Evolutionary conservation across 2,113 vertebrate genomes (phyloP), one percentile per base, ranked within the genome.

Genomic region (Peromyscus leucopus): DNA sequence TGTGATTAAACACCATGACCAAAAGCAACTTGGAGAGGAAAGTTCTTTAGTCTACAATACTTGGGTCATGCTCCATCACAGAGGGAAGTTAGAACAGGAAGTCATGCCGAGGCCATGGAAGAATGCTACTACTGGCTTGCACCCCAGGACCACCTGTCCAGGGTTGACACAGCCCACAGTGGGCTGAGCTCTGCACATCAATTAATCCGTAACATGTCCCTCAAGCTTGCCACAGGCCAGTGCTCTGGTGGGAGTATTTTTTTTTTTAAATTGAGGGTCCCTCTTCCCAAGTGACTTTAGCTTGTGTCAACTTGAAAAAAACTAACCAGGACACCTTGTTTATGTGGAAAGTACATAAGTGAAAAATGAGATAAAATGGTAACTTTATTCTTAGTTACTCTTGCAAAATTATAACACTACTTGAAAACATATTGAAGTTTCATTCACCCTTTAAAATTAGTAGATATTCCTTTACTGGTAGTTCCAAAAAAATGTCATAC

Each of bases 291-390:
- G 42, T 65, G 24, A 31, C 57, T 84, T 24, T 65, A 26, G 59
- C 59, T 65, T 42, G 24, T 84, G 36, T 39, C 2, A 24, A 59
- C 55, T 7, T 7, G 33, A 83, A 15, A 59, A 61, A 59, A 83
- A 59, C 21, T n/a, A 59, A 26, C 55, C 36, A 59, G 55, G 80
- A n/a, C 21, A 83, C 80, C 21, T 51, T 97, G 16, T 95, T 84
- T 15, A 61, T 31, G 10, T 82, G n/a, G n/a, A 17, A 86, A 74
- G 22, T 80, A 1, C 2, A 5, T 93, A 63, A 24, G 57, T 96
- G 36, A 76, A 87, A 82, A 82, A 91, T 76, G 80, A 84, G 59
- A n/a, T 96, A 75, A 95, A 93, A 88, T 84, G 24, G 36, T 46
- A 90, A 26, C 94, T 82, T 93, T 51, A 21, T 93, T 85, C 90